Conservation (phyloP, 92 coral and sea anemone species). For the Phenganax stokvisi region DNA sequence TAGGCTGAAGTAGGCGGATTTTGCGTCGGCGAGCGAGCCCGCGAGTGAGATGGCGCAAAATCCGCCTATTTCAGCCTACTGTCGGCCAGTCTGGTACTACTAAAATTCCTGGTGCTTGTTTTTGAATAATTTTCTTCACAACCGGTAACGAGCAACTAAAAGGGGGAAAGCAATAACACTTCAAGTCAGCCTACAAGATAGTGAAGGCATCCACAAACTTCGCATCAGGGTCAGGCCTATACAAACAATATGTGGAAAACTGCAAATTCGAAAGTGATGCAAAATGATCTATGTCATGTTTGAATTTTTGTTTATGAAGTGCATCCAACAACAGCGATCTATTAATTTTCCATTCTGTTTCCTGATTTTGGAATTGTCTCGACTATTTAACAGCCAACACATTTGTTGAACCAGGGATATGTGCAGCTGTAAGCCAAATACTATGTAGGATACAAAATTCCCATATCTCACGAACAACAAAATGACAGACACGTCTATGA, state of each 20-base stretch:
- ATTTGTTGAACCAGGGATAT: too few species aligned
- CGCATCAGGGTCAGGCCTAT: not conserved
- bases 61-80: too few species aligned
- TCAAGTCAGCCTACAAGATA: not conserved
- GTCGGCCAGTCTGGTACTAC: constrained; percentile 33
- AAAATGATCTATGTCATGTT: constrained; percentile 42
- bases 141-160: not conserved
- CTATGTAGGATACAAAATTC: too few species aligned
- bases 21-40: too few species aligned
- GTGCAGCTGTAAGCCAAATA: too few species aligned
- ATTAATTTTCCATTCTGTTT: not conserved
- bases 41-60: too few species aligned
- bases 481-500: too few species aligned
- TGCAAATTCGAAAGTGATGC: constrained; percentile 48
- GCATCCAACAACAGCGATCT: constrained; percentile 32
- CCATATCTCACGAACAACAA: too few species aligned
- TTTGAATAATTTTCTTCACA: constrained; percentile 13
- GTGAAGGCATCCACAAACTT: not conserved
- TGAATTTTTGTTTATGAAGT: constrained; percentile 34
- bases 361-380: too few species aligned
- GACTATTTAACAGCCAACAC: too few species aligned
- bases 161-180: constrained; percentile 3
- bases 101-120: constrained; percentile 29
- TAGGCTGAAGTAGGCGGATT: too few species aligned
- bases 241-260: not conserved